A percentile compares a stretch with the other conserved stretches of the same genome.
These are phyloP conservation scores for Aleiodes alternator DNA, from an alignment of 2,888 invertebrate species.

Conservation along the genomic window DNA sequence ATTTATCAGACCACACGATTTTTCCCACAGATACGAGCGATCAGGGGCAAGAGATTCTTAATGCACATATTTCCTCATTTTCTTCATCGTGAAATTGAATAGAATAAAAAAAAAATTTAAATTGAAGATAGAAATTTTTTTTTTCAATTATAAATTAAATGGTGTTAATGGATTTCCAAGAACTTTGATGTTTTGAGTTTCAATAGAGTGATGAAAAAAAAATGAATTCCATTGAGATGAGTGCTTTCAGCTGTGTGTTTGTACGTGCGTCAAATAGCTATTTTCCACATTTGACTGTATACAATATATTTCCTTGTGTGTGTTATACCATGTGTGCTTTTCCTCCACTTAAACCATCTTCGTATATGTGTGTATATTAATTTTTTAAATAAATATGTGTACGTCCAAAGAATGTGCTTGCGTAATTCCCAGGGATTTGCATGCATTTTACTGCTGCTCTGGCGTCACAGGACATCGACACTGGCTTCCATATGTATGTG, in stretches of 20 bases:
- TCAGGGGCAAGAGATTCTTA: constrained; percentile 33
- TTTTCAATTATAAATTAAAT: constrained; percentile 40
- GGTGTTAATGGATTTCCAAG: constrained; percentile 7
- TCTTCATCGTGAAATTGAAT: constrained; percentile 46
- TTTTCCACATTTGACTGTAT: constrained; percentile 42
- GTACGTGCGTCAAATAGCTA: constrained; percentile 33
- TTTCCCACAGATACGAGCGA: constrained; percentile 36
- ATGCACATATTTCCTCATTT: constrained; percentile 52
- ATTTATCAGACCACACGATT: constrained; percentile 30
- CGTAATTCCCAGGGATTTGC: constrained; percentile 47
- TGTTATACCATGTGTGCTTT: constrained; percentile 17
- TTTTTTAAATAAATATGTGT: constrained; percentile 37
- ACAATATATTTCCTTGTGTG: constrained; percentile 37
- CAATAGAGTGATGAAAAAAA: background rate
- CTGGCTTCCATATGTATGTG: constrained; percentile 7
- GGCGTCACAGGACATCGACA: constrained; percentile 36
- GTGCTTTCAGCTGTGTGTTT: constrained; percentile 38
- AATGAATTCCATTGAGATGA: constrained; percentile 45
- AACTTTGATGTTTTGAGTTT: constrained; percentile 16
- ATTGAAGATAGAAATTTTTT: constrained; percentile 26
- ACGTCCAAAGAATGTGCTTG: constrained; percentile 48
- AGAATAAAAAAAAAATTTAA: constrained; percentile 17
- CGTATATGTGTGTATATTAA: background rate
- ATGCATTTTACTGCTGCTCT: constrained; percentile 35
- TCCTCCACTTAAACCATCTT: constrained; percentile 28